These are phyloP conservation scores for Bujurquina vittata DNA, from an alignment of 2,113 vertebrate genomes.

Conservation along the genomic window DNA sequence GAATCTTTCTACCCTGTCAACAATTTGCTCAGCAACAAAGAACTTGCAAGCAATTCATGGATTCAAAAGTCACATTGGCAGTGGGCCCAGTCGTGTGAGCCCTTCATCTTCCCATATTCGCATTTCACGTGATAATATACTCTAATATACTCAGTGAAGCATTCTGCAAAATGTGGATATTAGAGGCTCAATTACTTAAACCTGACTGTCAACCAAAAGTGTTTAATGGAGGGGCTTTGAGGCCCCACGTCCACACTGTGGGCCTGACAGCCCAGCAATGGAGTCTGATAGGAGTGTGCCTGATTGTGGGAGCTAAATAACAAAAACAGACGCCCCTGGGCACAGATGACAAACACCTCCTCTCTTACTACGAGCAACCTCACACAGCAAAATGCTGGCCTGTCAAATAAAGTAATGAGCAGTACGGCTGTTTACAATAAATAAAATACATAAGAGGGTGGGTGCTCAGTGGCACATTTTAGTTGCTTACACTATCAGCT, in stretches of 20 bases:
- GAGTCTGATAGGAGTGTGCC: neutral
- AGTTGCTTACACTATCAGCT: neutral
- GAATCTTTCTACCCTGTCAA: neutral
- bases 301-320: neutral
- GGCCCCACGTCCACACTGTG: neutral
- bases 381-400: too few species aligned
- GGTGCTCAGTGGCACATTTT: neutral
- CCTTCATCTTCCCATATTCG: neutral
- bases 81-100: neutral
- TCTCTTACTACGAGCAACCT: neutral
- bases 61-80: neutral
- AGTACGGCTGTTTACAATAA: neutral
- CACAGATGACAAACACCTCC: neutral
- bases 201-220: too few species aligned
- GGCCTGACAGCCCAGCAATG: neutral
- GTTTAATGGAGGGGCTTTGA: neutral
- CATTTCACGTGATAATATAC: neutral
- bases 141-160: neutral
- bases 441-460: neutral
- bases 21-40: neutral
- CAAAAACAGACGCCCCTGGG: neutral
- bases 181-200: neutral
- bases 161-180: neutral
- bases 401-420: neutral
- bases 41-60: neutral